Percentiles rank a stretch among this genome's conserved stretches.
phyloP scores from a whole-genome alignment of 2,113 vertebrate species.

The Gymnobelideus leadbeateri region DNA sequence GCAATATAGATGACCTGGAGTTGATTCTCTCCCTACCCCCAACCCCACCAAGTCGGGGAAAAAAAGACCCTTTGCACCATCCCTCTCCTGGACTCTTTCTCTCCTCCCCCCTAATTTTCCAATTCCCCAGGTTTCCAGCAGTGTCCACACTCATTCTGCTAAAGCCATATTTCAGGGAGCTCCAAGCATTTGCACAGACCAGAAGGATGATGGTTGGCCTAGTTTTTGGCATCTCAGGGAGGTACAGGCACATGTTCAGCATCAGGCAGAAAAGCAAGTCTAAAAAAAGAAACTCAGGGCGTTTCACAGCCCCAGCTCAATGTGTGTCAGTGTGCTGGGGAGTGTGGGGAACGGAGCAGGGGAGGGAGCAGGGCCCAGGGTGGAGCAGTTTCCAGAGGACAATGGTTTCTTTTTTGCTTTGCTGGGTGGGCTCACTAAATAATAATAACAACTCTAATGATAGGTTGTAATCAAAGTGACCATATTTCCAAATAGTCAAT shows the following conservation, averaged over 20 bases:
- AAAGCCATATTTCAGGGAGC: background rate
- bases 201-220: conserved; percentile 12
- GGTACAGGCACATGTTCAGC: background rate
- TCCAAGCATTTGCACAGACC: background rate
- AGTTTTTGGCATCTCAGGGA: background rate
- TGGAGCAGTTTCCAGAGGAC: background rate
- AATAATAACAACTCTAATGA: background rate
- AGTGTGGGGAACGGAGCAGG: background rate
- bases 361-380: background rate
- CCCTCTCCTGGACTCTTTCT: background rate
- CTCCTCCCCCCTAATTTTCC: background rate
- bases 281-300: conserved; percentile 9
- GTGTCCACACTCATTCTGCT: background rate
- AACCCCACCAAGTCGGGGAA: background rate
- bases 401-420: background rate
- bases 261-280: conserved; percentile 10
- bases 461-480: background rate
- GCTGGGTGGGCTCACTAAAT: conserved; percentile 9
- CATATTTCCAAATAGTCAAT: background rate
- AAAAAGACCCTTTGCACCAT: background rate
- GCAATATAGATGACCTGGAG: background rate
- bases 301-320: background rate
- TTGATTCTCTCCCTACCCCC: background rate
- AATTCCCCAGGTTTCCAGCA: background rate
- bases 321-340: background rate